Base-by-base conservation (phyloP, 92 coral and sea anemone genomes). In the Paramuricea clavata region DNA sequence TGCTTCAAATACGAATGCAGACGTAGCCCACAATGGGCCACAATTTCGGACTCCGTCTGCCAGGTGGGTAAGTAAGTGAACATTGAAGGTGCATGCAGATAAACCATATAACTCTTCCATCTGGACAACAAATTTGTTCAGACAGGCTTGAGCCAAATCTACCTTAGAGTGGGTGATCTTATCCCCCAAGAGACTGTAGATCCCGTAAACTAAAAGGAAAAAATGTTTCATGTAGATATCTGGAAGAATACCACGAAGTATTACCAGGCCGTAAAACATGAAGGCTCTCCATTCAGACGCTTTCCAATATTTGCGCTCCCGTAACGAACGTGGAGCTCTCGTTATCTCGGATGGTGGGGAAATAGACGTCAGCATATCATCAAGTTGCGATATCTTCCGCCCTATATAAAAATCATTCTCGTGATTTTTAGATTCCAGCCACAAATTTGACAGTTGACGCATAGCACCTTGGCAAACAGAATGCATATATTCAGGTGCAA, bases 231-330 rank as follows among this genome's bases (percentile, higher is more conserved):
- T 13, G 71, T 83, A 83, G 11, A 23, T 32, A 12, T 41, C 44
- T 31, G 87, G 72, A 26, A 72, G 81, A 41, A 83, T 15, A 32
- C 87, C 87, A 27, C 28, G 12, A 17, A 83, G 71, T 8, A 83
- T 47, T 12, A 72, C 81, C 76, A 83, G 68, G 49, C 87, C 69
- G 68, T 83, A 83, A 17, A 83, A 68, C 69, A 83, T 64, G 35
- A 83, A 83, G 28, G 87, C 78, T 49, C 67, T n/a, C 87, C 67
- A 83, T 64, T 83, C 87, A 0, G 78, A 83, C 8, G 87, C 81
- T 49, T 71, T 71, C 87, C 87, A 83, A 52, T 12, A 56, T 23
- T 71, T 69, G 59, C 69, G 35, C 36, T 83, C 54, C 34, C 26
- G 17, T 22, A 83, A 33, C 15, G 81, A 69, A 28, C 81, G 69